These are phyloP conservation scores for Acipenser oxyrinchus DNA, from an alignment of 2,797 vertebrate genomes.

Conservation along the genomic window DNA sequence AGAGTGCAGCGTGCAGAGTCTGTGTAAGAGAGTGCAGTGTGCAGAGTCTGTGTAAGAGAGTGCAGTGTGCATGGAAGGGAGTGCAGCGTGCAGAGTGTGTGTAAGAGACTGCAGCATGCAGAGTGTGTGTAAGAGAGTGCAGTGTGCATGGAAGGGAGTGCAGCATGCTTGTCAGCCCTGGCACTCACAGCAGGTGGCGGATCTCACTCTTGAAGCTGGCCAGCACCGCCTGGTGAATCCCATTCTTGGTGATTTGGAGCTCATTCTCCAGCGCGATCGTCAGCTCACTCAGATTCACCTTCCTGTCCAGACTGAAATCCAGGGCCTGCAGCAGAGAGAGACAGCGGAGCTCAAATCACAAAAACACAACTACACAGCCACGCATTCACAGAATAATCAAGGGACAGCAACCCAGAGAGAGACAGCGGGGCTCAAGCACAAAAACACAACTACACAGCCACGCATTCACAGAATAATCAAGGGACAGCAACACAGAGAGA, in stretches of 20 bases:
- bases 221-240: constrained; percentile 79
- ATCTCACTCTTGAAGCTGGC: constrained; percentile 90
- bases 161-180: no score
- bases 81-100: no score
- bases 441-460: neutral
- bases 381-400: neutral
- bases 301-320: constrained; percentile 80
- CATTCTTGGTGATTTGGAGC: constrained; percentile 79
- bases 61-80: no score
- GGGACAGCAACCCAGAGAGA: neutral
- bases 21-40: no score
- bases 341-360: no score
- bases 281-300: constrained; percentile 78
- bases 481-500: no score
- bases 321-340: constrained; percentile 60
- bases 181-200: constrained; percentile 80
- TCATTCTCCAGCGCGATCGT: constrained; percentile 85
- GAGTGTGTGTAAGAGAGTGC: no score
- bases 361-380: constrained; percentile 12
- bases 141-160: no score
- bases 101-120: no score
- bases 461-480: no score
- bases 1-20: no score
- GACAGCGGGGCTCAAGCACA: neutral
- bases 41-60: no score